Evolutionary conservation across 2,888 invertebrate species (phyloP), one percentile per base, ranked within the genome.

Genomic region (Polyommatus iphigenia): DNA sequence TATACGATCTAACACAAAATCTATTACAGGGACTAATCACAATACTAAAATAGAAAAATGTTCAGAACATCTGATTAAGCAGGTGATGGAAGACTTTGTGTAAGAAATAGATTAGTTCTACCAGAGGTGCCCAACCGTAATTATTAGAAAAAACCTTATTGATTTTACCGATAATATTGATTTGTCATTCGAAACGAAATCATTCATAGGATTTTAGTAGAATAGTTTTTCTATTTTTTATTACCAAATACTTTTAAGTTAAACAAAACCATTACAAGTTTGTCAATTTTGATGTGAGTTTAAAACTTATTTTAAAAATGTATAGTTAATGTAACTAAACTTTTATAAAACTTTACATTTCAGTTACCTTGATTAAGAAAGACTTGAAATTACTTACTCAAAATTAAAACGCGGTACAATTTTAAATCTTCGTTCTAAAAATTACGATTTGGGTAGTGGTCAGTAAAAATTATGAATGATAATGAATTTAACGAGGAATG

Each of bases 41-140:
- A 72, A 71, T 78, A 79, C 77, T 79, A 79, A 77, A 80, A 81
- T 86, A 81, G 82, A 83, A 84, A 75, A 84, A 83, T 83, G 83
- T 81, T 83, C 82, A 78, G 83, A 84, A 80, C 81, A 80, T 81
- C 83, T 79, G 83, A 83, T 83, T 83, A 83, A 83, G 82, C 83
- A 83, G 83, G 50, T 46, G 46, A 59, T 89, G 90, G 90, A 90
- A 91, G 91, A 91, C 90, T 84, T 87, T 84, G 86, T 85, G 83
- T 85, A 86, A 85, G 84, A 78, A 84, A 85, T 82, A 85, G 79
- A 84, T 79, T 85, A 71, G 76, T 71, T 77, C 76, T 78, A 75
- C 18, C 24, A 75, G 75, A 54, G 29, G 50, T 67, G 62, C 20
- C 75, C 67, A 71, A 76, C 24, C 46, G 76, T 78, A 78, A 78